These are phyloP conservation scores for Diadema setosum DNA, from an alignment of 35 echinoderm and acorn worm species.

Conservation along the genomic window DNA sequence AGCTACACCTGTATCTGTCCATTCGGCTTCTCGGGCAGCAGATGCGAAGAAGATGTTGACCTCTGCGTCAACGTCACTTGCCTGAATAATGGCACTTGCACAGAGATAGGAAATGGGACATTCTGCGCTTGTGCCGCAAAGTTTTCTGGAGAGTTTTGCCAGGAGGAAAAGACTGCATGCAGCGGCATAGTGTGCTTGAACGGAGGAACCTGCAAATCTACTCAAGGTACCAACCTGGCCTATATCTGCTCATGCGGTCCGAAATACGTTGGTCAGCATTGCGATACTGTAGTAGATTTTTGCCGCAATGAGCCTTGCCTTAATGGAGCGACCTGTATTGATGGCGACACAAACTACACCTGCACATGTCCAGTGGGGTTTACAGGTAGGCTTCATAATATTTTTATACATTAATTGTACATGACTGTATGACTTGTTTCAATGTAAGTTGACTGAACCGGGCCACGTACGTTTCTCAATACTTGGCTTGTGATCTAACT, in stretches of 20 bases:
- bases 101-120: not conserved
- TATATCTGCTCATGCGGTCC: not conserved
- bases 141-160: not conserved
- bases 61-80: not conserved
- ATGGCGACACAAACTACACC: not conserved
- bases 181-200: not conserved
- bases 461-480: too few species aligned
- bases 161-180: not conserved
- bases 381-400: not conserved
- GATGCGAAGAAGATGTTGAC: not conserved
- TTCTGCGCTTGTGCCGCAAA: not conserved
- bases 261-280: not conserved
- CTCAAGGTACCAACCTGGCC: not conserved
- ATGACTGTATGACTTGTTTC: too few species aligned
- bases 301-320: not conserved
- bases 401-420: too few species aligned
- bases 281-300: not conserved
- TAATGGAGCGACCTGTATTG: not conserved
- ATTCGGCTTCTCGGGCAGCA: not conserved
- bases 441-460: too few species aligned
- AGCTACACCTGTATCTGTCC: slow-evolving; percentile 46
- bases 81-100: not conserved
- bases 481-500: too few species aligned
- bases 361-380: not conserved
- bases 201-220: not conserved